Conservation (phyloP, 2,113 vertebrate genomes). For the Cygnus buccinator region DNA sequence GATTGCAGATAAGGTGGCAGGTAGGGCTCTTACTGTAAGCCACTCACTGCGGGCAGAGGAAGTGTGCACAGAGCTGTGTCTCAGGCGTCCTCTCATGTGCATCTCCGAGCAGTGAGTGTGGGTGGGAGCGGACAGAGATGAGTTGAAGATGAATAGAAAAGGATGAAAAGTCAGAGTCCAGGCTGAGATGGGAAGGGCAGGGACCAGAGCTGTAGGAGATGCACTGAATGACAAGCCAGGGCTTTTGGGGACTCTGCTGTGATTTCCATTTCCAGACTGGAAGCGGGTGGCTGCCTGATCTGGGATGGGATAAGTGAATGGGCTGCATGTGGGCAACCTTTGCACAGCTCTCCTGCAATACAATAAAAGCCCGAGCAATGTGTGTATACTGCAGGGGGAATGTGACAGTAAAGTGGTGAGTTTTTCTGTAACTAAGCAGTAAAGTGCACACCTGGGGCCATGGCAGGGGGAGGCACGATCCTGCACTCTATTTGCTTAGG, state of each 20-base stretch:
- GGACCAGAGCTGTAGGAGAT: background rate
- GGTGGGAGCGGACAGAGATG: background rate
- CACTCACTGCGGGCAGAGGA: background rate
- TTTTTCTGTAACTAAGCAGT: background rate
- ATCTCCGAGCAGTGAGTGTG: background rate
- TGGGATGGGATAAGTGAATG: background rate
- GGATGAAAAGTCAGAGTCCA: background rate
- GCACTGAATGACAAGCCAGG: background rate
- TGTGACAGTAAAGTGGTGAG: background rate
- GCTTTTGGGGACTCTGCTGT: background rate
- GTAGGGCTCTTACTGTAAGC: slow-evolving; percentile 34
- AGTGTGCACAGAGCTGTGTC: background rate
- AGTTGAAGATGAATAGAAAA: background rate
- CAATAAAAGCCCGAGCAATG: background rate
- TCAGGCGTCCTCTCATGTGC: background rate
- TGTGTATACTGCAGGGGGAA: background rate
- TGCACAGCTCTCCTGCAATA: background rate
- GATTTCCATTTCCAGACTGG: background rate
- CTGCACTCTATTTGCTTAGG: background rate
- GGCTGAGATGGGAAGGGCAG: background rate
- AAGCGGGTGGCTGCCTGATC: background rate
- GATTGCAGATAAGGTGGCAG: background rate
- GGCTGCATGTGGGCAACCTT: background rate
- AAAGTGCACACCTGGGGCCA: background rate
- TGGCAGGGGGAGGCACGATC: background rate